Evolutionary conservation across 2,888 invertebrate genomes (phyloP).

Genomic region (Habroteleia sp.): DNA sequence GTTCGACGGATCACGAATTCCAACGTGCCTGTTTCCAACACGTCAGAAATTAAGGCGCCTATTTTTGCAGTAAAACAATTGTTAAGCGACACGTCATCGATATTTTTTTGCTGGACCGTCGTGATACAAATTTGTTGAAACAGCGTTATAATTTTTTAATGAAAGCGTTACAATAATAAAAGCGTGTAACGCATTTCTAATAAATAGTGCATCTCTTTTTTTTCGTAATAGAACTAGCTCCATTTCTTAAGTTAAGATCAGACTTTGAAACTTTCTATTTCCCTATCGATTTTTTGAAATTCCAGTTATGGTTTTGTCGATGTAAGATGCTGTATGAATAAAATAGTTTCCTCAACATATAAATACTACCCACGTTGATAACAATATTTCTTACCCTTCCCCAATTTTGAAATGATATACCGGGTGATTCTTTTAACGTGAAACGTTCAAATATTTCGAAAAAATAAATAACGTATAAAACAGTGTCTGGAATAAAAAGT

Average conservation of each 20-base stretch:
- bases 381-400: no score
- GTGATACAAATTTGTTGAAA: no score
- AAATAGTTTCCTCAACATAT: slow-evolving; percentile 48
- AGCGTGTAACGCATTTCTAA: slow-evolving; percentile 21
- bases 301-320: slow-evolving; percentile 45
- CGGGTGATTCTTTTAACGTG: no score
- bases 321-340: slow-evolving; percentile 53
- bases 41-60: slow-evolving; percentile 1
- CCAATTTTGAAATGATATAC: no score
- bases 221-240: slow-evolving; percentile 39
- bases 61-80: slow-evolving; percentile 11
- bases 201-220: slow-evolving; percentile 14
- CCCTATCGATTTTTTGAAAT: slow-evolving; percentile 31
- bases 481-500: no score
- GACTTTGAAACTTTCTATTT: slow-evolving; percentile 31
- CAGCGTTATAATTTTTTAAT: slow-evolving; percentile 46
- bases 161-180: slow-evolving; percentile 13
- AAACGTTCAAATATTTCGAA: no score
- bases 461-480: no score
- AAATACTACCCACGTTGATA: slow-evolving; percentile 11
- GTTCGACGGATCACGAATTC: slow-evolving; percentile 15
- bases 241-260: slow-evolving; percentile 34
- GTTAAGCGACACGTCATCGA: no score
- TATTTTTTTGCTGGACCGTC: no score
- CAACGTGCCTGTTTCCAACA: slow-evolving; percentile 20